Conservation (phyloP, 2,888 invertebrate genomes). For the Exocentrus adspersus region DNA sequence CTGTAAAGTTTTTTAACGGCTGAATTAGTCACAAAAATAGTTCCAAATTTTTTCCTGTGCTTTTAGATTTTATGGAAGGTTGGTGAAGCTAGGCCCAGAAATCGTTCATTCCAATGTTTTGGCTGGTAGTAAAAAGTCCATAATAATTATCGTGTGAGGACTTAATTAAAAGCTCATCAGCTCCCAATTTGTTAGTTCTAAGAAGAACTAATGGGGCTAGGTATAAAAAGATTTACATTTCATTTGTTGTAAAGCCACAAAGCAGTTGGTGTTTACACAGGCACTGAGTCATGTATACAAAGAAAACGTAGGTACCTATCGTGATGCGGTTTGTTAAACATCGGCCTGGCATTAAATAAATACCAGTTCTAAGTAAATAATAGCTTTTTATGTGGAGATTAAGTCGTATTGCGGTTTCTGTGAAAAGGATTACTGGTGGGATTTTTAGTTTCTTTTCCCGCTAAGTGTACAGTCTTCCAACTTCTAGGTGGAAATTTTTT, state of each 20-base stretch:
- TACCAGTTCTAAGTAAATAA: slow-evolving; percentile 43
- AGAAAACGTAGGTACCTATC: slow-evolving; percentile 45
- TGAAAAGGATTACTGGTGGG: slow-evolving; percentile 39
- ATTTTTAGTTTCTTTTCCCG: slow-evolving; percentile 31
- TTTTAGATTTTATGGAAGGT: no score
- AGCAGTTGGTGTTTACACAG: slow-evolving; percentile 37
- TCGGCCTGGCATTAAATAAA: slow-evolving; percentile 42
- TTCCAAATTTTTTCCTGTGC: no score
- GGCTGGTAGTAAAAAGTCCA: background rate
- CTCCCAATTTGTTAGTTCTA: slow-evolving; percentile 27
- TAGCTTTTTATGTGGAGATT: slow-evolving; percentile 41
- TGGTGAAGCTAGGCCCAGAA: no score
- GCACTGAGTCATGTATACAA: slow-evolving; percentile 30
- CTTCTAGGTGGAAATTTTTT: slow-evolving; percentile 4
- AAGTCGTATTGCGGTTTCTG: slow-evolving; percentile 39
- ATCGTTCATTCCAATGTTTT: no score
- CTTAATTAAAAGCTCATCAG: slow-evolving; percentile 8
- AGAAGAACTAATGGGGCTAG: slow-evolving; percentile 27
- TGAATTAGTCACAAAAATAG: no score
- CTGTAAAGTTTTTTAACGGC: no score
- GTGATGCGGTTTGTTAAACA: slow-evolving; percentile 44
- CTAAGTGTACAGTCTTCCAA: slow-evolving; percentile 5
- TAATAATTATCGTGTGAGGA: background rate
- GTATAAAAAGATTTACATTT: slow-evolving; percentile 22
- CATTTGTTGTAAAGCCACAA: slow-evolving; percentile 32